These are phyloP conservation scores for Sebastes oblongus DNA, from an alignment of 2,797 vertebrate species.

Conservation along the genomic window DNA sequence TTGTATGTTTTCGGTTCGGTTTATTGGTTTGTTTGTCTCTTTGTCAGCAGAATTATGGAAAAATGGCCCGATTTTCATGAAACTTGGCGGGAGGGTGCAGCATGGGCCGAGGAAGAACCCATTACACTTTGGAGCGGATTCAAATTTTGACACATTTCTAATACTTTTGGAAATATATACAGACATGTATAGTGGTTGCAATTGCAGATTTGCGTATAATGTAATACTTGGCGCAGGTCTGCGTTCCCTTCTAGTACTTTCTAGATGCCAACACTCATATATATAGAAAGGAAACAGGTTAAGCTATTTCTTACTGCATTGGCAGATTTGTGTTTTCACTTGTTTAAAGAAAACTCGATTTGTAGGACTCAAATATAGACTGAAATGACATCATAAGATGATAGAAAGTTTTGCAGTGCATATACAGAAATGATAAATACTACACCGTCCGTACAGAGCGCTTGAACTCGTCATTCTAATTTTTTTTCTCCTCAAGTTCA, in stretches of 20 bases:
- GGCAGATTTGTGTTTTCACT: neutral
- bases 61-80: neutral
- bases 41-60: neutral
- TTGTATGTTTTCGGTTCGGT: fast-evolving
- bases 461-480: neutral
- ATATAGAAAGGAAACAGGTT: neutral
- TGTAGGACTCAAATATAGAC: neutral
- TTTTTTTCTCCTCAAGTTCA: neutral
- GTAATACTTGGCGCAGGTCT: neutral
- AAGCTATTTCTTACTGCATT: neutral
- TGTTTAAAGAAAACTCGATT: neutral
- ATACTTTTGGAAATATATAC: neutral
- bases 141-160: neutral
- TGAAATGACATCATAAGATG: neutral
- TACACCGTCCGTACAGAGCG: neutral
- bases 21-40: neutral
- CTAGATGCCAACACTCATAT: neutral
- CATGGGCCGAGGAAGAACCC: neutral
- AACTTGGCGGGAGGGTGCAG: neutral
- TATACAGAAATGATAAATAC: conserved; percentile 9
- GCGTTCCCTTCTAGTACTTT: neutral
- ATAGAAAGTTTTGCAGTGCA: neutral
- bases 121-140: neutral
- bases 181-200: neutral
- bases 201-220: neutral